Conservation (phyloP, 2,888 invertebrate species). For the Xestia xanthographa region DNA sequence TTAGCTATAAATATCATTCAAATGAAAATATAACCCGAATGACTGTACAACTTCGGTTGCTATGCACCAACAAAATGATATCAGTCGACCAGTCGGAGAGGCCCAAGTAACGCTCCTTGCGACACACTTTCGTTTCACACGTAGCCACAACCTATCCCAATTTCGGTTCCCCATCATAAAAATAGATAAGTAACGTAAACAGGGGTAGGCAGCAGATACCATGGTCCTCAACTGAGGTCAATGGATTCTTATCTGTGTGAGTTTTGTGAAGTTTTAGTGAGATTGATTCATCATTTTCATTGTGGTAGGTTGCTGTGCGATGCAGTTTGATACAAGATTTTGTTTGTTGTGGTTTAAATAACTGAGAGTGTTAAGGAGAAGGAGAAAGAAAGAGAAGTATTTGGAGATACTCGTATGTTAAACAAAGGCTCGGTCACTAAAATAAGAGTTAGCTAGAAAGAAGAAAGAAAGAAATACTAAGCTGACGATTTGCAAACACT, state of each 20-base stretch:
- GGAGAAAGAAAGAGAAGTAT: background rate
- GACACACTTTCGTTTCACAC: slow-evolving; percentile 51
- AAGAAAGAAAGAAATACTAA: background rate
- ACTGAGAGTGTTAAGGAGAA: background rate
- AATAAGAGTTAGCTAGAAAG: background rate
- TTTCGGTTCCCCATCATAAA: slow-evolving; percentile 66
- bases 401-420: background rate
- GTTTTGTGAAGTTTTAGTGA: slow-evolving; percentile 34
- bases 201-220: slow-evolving; percentile 46
- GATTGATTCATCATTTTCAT: slow-evolving; percentile 26
- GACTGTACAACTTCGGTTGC: slow-evolving; percentile 6
- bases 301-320: slow-evolving; percentile 4
- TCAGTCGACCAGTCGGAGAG: background rate
- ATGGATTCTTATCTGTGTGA: slow-evolving; percentile 41
- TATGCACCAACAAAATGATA: slow-evolving; percentile 4
- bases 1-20: background rate
- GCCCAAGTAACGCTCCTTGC: slow-evolving; percentile 14
- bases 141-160: slow-evolving; percentile 66
- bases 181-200: slow-evolving; percentile 71
- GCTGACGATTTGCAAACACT: no score
- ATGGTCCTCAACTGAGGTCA: slow-evolving; percentile 45
- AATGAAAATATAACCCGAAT: no score
- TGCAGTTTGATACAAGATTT: slow-evolving; percentile 1
- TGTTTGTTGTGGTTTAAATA: background rate
- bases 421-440: background rate